These are phyloP conservation scores for Hydropotes inermis DNA, from an alignment of 2,113 vertebrate species.

Conservation along the genomic window DNA sequence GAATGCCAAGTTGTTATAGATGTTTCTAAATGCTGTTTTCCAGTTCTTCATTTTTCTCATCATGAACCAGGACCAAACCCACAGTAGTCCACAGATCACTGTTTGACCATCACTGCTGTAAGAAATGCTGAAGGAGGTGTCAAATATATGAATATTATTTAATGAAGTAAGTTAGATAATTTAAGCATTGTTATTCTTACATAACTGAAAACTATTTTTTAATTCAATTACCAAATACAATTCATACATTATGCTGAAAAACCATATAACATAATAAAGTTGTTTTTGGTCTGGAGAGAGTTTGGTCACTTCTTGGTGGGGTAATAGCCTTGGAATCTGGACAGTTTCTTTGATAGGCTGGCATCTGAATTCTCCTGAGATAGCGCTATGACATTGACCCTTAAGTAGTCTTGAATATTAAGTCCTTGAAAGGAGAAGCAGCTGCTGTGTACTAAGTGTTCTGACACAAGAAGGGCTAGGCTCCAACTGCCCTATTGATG, in stretches of 20 bases:
- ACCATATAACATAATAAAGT: neutral
- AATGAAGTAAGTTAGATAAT: neutral
- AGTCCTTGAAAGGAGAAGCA: neutral
- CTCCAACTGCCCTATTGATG: fast-evolving
- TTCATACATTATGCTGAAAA: constrained; percentile 10
- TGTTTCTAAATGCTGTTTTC: neutral
- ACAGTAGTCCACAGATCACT: neutral
- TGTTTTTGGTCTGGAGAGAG: neutral
- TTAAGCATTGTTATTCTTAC: constrained; percentile 17
- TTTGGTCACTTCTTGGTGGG: neutral
- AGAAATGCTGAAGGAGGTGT: neutral
- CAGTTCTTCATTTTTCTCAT: neutral
- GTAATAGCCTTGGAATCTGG: neutral
- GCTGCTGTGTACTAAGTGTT: neutral
- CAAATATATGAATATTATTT: neutral
- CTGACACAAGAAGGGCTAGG: neutral
- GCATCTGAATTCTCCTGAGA: neutral
- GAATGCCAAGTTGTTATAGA: neutral
- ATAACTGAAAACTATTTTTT: neutral
- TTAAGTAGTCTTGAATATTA: neutral
- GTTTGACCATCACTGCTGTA: neutral
- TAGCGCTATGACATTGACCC: neutral
- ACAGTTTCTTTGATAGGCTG: neutral
- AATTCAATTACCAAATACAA: neutral
- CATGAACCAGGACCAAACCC: neutral